Evolutionary conservation across 2,888 invertebrate species (phyloP), one percentile per base, ranked within the genome.

Genomic region (Erebia palarica): DNA sequence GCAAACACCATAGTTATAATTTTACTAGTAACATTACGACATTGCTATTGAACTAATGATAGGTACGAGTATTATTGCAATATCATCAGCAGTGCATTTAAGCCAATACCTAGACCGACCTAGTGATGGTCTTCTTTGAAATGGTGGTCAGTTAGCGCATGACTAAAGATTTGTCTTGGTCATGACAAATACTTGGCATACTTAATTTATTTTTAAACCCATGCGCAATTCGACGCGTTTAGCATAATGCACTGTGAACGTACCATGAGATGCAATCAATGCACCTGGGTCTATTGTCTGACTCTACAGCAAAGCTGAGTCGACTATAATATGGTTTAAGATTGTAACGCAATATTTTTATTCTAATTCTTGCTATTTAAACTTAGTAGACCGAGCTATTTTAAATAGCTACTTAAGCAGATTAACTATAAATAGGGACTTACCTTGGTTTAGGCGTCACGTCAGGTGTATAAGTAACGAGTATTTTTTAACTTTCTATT

Each of bases 311-410:
- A 53, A 53, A 53, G 53, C 53, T 53, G 53, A 8, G 47, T 11
- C 3, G 47, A 47, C 11, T 47, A 13, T 47, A 47, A 47, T 47
- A 47, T 47, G 3, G 47, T 47, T 47, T 47, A 47, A 11, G 47
- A 47, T 47, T 53, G 53, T 18, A 10, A 55, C 18, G 55, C 55
- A 55, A 55, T 18, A 55, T 55, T 55, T 55, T 59, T 36, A 59
- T 59, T 59, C 36, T 36, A 59, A 59, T 36, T 59, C n/a, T 61
- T 44, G 13, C 44, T 44, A 10, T 44, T 11, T 1, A 44, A 61
- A 44, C 4, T 44, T 61, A 44, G 11, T 18, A 61, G 11, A 61
- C 61, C 44, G 9, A 27, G 27, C 1, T 36, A 36, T 36, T 44
- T 61, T 18, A 47, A 14, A 16, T 44, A 44, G 13, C 61, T 18